Evolutionary conservation across 2,888 invertebrate species (phyloP).

Genomic region (Drosophila trichaetosa): DNA sequence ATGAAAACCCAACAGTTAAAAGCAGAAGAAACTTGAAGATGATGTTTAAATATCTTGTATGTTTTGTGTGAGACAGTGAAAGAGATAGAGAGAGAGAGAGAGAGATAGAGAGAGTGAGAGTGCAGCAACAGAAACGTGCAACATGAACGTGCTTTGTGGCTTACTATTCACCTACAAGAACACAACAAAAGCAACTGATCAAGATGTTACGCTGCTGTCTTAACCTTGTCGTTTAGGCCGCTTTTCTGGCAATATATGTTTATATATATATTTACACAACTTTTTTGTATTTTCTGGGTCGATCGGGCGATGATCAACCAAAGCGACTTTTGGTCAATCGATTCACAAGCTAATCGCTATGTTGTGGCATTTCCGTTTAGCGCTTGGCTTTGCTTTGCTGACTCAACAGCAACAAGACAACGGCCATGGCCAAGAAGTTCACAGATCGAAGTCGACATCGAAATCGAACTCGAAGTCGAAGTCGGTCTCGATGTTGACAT

Average conservation of each 20-base stretch:
- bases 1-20: constrained; percentile 29
- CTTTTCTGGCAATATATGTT: background rate
- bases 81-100: background rate
- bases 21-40: constrained; percentile 10
- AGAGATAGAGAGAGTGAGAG: background rate
- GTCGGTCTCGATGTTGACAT: background rate
- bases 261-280: background rate
- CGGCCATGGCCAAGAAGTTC: constrained; percentile 31
- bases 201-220: constrained; percentile 22
- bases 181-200: constrained; percentile 7
- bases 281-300: constrained; percentile 28
- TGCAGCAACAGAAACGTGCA: constrained; percentile 47
- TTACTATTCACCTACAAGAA: constrained; percentile 55
- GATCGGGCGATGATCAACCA: constrained; percentile 15
- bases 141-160: constrained; percentile 54
- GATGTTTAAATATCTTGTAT: constrained; percentile 1
- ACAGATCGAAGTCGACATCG: background rate
- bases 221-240: constrained; percentile 48
- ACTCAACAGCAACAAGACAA: constrained; percentile 31
- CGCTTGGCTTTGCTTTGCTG: constrained; percentile 30
- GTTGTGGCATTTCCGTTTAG: constrained; percentile 46
- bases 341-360: constrained; percentile 7
- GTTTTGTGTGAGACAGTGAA: background rate
- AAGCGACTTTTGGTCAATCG: background rate
- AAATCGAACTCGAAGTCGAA: constrained; percentile 1